These are phyloP conservation scores for Heliconius himera DNA, from an alignment of 1,140 invertebrate genomes.

Conservation along the genomic window DNA sequence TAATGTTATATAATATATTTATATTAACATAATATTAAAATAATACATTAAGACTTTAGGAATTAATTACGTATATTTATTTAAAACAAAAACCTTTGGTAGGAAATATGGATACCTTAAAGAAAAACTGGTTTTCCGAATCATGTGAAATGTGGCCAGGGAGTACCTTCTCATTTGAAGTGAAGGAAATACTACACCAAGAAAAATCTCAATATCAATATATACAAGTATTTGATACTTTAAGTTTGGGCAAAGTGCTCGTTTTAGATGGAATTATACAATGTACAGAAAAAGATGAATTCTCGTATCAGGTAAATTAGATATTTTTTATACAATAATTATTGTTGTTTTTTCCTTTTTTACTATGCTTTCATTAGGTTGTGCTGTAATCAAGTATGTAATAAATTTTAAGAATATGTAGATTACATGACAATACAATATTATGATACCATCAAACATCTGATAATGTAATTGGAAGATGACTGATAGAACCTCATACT, in stretches of 20 bases:
- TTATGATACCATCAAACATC: too few relatives aligned
- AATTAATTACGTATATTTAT: neutral
- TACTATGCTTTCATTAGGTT: too few relatives aligned
- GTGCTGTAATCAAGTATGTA: too few relatives aligned
- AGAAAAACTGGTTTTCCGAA: constrained; percentile 96
- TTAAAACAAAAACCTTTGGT: neutral
- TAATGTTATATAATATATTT: too few relatives aligned
- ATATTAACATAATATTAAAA: too few relatives aligned
- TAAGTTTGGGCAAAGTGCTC: constrained; percentile 93
- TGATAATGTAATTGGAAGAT: too few relatives aligned
- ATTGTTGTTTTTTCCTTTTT: too few relatives aligned
- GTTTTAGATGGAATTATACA: constrained; percentile 98
- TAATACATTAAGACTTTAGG: too few relatives aligned
- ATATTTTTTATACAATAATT: neutral
- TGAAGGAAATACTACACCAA: constrained; percentile 91
- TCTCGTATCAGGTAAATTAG: constrained; percentile 90
- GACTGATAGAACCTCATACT: too few relatives aligned
- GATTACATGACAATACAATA: too few relatives aligned
- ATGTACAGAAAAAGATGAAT: constrained; percentile 97
- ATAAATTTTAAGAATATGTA: too few relatives aligned
- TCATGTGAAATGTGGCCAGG: constrained; percentile 95
- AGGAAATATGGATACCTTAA: constrained; percentile 81
- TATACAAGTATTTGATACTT: constrained; percentile 95
- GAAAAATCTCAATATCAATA: constrained; percentile 95
- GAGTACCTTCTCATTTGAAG: constrained; percentile 93